These are phyloP conservation scores for Alitta virens DNA, from an alignment of 2,888 invertebrate genomes.

Conservation along the genomic window DNA sequence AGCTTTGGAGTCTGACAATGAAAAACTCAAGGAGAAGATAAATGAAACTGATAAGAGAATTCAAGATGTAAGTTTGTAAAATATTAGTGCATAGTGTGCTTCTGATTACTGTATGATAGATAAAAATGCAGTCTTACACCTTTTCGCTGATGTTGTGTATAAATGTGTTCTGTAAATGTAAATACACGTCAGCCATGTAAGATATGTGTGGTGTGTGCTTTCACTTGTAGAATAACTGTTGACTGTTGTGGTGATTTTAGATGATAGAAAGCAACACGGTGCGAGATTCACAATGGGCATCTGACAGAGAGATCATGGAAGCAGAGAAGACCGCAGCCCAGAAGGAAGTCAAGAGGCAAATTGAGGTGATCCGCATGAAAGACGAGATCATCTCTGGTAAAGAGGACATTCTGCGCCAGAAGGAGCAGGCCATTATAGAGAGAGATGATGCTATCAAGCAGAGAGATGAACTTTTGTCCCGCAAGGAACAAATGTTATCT, in stretches of 20 bases:
- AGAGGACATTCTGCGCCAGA: slow-evolving; percentile 29
- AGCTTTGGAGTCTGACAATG: slow-evolving; percentile 34
- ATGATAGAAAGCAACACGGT: too few relatives aligned
- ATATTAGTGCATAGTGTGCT: not conserved
- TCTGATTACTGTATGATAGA: too few relatives aligned
- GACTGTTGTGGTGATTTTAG: not conserved
- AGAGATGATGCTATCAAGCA: slow-evolving; percentile 30
- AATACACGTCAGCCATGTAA: too few relatives aligned
- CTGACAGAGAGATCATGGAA: slow-evolving; percentile 19
- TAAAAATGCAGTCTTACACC: too few relatives aligned
- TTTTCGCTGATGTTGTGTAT: too few relatives aligned
- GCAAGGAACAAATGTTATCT: slow-evolving; percentile 31
- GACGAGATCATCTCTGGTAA: slow-evolving; percentile 27
- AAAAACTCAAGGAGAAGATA: slow-evolving; percentile 36
- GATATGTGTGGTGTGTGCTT: too few relatives aligned
- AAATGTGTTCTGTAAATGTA: too few relatives aligned
- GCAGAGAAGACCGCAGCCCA: slow-evolving; percentile 23
- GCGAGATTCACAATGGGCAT: slow-evolving; percentile 23
- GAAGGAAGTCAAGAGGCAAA: slow-evolving; percentile 16
- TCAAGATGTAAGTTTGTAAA: slow-evolving; percentile 36
- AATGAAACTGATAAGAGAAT: slow-evolving; percentile 41
- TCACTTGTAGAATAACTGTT: too few relatives aligned
- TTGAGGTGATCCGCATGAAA: slow-evolving; percentile 17
- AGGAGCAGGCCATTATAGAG: slow-evolving; percentile 28
- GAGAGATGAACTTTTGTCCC: slow-evolving; percentile 16